Conservation (phyloP, 23 tunicate species). For the Trididemnum clinides region DNA sequence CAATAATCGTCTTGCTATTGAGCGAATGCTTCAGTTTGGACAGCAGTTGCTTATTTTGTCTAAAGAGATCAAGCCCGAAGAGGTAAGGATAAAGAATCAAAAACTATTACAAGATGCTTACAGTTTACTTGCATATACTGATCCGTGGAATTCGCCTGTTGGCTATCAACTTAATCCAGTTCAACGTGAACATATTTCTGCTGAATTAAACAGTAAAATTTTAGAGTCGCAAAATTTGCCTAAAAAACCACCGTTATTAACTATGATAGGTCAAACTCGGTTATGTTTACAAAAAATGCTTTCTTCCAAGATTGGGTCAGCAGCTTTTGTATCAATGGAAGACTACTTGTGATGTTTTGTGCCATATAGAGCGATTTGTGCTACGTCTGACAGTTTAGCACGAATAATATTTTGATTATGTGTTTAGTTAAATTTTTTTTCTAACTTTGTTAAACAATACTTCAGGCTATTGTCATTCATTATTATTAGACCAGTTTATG, state of each 20-base stretch:
- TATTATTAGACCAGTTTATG: no score
- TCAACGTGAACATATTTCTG: slow-evolving; percentile 79
- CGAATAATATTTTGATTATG: no score
- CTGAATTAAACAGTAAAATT: slow-evolving; percentile 82
- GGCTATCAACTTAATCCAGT: slow-evolving; percentile 83
- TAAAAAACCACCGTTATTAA: slow-evolving; percentile 72
- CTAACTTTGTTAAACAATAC: no score
- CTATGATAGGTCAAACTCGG: slow-evolving; percentile 68
- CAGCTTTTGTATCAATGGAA: slow-evolving; percentile 77
- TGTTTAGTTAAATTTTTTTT: no score
- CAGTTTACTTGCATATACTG: slow-evolving; percentile 88
- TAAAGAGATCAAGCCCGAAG: slow-evolving; percentile 59
- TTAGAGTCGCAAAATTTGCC: slow-evolving; percentile 84
- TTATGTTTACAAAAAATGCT: slow-evolving; percentile 81
- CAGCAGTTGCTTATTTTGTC: slow-evolving; percentile 56
- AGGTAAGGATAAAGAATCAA: slow-evolving; percentile 54
- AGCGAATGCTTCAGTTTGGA: slow-evolving; percentile 82
- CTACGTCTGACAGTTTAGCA: no score
- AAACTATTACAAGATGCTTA: slow-evolving; percentile 72
- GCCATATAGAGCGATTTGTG: no score
- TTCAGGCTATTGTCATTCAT: no score
- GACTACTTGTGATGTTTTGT: no score
- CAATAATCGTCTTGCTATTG: slow-evolving; percentile 74
- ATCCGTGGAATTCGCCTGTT: slow-evolving; percentile 85
- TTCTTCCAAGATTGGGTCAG: slow-evolving; percentile 65